phyloP scores from a whole-genome alignment of 2,888 invertebrate genomes.

The Heliconius charithonia region DNA sequence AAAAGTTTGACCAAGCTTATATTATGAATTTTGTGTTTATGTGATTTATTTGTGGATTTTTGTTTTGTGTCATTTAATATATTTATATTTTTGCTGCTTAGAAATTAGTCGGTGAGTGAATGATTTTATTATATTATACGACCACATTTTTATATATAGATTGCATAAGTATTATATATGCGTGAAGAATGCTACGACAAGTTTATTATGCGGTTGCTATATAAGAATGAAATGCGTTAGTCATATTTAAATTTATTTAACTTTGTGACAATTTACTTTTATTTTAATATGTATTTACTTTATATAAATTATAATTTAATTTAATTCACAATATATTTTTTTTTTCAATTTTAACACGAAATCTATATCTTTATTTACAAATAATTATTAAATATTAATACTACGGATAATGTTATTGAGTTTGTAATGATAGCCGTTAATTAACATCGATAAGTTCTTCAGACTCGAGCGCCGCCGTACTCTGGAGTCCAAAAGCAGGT shows the following conservation, averaged over 20 bases:
- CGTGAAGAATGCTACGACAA: conserved; percentile 12
- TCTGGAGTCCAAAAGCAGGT: conserved; percentile 76
- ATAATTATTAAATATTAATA: neutral
- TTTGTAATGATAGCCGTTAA: conserved; percentile 44
- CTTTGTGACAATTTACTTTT: neutral
- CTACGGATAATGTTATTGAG: conserved; percentile 35
- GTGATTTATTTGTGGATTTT: conserved; percentile 46
- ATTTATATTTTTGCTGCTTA: neutral
- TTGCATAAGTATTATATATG: conserved; percentile 19
- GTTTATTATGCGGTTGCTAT: neutral
- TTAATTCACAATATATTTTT: neutral
- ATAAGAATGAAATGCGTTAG: neutral
- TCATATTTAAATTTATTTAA: neutral
- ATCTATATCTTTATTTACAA: neutral
- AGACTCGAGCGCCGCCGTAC: conserved; percentile 74
- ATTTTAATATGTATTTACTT: neutral
- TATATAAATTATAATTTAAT: neutral
- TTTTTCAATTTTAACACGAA: neutral
- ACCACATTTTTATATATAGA: conserved; percentile 23
- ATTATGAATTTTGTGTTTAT: conserved; percentile 37
- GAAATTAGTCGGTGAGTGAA: neutral
- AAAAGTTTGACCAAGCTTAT: conserved; percentile 1
- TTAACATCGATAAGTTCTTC: conserved; percentile 60
- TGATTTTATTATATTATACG: conserved; percentile 1
- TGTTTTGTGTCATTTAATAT: neutral